phyloP scores from a whole-genome alignment of 2,113 vertebrate genomes.

The Carollia perspicillata region DNA sequence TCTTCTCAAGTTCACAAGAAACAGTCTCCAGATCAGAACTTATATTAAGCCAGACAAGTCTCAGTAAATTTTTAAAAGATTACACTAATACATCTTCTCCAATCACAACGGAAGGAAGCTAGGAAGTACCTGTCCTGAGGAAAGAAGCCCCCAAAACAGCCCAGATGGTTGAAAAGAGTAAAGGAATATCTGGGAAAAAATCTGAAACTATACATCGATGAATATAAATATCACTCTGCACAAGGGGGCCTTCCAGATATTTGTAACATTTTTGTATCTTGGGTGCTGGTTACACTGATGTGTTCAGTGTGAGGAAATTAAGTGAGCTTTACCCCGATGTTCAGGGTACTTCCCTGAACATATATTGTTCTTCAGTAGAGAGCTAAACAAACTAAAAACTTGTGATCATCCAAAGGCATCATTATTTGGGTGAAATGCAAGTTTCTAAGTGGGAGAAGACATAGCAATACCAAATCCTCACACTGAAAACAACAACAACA shows the following conservation, averaged over 20 bases:
- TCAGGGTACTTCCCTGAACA: background rate
- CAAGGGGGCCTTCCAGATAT: background rate
- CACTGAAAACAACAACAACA: no score
- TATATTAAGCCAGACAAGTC: no score
- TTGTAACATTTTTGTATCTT: background rate
- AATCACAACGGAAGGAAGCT: no score
- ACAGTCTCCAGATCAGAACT: no score
- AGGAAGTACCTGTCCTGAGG: no score
- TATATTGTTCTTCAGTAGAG: background rate
- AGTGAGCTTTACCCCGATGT: background rate
- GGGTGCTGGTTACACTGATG: background rate
- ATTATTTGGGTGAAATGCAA: background rate
- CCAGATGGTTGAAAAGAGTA: background rate
- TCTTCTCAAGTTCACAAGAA: no score
- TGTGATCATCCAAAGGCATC: background rate
- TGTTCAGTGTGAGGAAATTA: background rate
- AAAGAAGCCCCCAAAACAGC: no score
- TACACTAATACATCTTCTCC: no score
- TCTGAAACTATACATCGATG: background rate
- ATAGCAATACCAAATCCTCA: background rate
- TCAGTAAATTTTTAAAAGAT: no score
- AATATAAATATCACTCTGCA: background rate
- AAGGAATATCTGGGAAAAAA: background rate
- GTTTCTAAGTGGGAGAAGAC: background rate
- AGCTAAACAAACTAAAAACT: background rate